Evolutionary conservation across 1,140 invertebrate genomes (phyloP).

Genomic region (Drosophila elegans): DNA sequence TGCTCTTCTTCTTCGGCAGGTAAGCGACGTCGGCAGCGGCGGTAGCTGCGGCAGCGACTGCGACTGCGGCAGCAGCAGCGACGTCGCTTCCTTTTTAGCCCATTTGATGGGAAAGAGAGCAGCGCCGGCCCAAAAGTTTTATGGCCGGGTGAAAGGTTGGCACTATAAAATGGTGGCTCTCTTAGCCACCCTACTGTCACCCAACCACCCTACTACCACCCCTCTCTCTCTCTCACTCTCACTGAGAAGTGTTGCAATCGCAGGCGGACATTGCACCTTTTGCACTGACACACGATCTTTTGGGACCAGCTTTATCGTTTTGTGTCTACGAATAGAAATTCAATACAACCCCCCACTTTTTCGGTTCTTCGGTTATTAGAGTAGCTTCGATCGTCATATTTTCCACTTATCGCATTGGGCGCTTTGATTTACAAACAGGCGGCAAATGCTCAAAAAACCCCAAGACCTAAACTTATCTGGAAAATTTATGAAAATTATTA

Average conservation of each 20-base stretch:
- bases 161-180: constrained; percentile 46
- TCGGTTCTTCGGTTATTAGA: constrained; percentile 43
- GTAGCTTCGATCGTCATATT: constrained; percentile 56
- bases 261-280: constrained; percentile 80
- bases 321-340: constrained; percentile 82
- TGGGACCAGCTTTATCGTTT: constrained; percentile 67
- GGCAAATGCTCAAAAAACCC: constrained; percentile 58
- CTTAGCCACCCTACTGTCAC: not conserved
- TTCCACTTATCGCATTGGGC: constrained; percentile 59
- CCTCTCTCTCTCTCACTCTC: not conserved
- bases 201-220: constrained; percentile 3
- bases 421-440: constrained; percentile 76
- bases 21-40: constrained; percentile 27
- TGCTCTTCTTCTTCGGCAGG: constrained; percentile 47
- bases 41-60: constrained; percentile 15
- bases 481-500: constrained; percentile 84
- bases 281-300: constrained; percentile 74
- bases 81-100: constrained; percentile 64
- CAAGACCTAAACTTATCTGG: constrained; percentile 44
- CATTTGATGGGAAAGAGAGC: constrained; percentile 37
- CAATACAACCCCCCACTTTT: constrained; percentile 42
- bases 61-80: constrained; percentile 25
- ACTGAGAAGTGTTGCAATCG: constrained; percentile 54
- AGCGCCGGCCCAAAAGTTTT: constrained; percentile 41
- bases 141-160: constrained; percentile 68